Percentiles rank a stretch among this genome's conserved stretches.
phyloP scores from a whole-genome alignment of 1,140 invertebrate genomes.

The Zaprionus tsacasi region DNA sequence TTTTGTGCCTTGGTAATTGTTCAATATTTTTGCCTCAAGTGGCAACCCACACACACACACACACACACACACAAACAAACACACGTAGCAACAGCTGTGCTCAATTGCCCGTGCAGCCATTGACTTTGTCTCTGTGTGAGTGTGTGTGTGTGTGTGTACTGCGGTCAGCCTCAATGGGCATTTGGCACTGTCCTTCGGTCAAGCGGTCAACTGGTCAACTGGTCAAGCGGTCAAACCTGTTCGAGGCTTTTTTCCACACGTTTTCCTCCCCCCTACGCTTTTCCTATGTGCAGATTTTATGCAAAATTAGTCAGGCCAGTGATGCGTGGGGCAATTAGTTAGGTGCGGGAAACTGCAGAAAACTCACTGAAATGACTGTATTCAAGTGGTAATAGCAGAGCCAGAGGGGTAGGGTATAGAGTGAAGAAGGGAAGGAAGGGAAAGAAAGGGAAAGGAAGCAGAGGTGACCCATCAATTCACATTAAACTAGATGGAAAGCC shows the following conservation, averaged over 20 bases:
- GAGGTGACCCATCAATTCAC: neutral
- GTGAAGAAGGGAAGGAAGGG: neutral
- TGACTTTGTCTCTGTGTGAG: slow-evolving; percentile 49
- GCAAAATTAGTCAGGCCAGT: slow-evolving; percentile 71
- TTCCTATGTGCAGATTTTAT: slow-evolving; percentile 63
- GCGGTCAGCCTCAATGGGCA: slow-evolving; percentile 42
- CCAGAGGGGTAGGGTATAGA: neutral
- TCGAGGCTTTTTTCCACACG: neutral
- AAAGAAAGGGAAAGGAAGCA: neutral
- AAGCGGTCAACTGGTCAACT: slow-evolving; percentile 42
- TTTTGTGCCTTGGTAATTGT: slow-evolving; percentile 56
- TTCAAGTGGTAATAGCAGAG: slow-evolving; percentile 14
- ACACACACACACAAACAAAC: slow-evolving; percentile 7
- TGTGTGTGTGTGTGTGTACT: slow-evolving; percentile 46
- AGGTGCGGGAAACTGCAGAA: slow-evolving; percentile 37
- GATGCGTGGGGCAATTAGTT: slow-evolving; percentile 64
- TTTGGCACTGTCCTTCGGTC: slow-evolving; percentile 39
- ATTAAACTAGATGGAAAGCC: neutral
- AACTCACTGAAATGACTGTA: slow-evolving; percentile 44
- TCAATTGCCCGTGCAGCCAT: slow-evolving; percentile 73
- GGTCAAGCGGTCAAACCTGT: slow-evolving; percentile 41
- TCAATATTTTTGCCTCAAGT: slow-evolving; percentile 31
- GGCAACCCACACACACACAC: slow-evolving; percentile 16
- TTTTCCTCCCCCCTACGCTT: slow-evolving; percentile 34
- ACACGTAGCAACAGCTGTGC: slow-evolving; percentile 62